phyloP scores from a whole-genome alignment of 2,888 invertebrate species.

The Erebia aethiops region DNA sequence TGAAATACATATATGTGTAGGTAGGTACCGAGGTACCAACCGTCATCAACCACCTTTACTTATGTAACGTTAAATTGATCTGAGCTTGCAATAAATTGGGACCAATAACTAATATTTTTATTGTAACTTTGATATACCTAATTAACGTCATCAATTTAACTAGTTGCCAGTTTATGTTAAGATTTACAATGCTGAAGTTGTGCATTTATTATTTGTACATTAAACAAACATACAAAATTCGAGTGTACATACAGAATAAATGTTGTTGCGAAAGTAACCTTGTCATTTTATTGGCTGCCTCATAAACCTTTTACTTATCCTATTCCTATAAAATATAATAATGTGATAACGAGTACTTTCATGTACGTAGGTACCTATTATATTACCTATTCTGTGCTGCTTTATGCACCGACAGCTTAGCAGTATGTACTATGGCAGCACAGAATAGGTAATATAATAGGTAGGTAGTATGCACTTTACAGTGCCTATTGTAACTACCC shows the following conservation, averaged over 20 bases:
- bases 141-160: constrained; percentile 25
- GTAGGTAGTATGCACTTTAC: no score
- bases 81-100: constrained; percentile 65
- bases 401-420: no score
- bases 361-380: no score
- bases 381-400: no score
- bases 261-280: constrained; percentile 65
- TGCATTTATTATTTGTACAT: constrained; percentile 82
- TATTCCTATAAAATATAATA: background rate
- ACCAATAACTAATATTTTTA: constrained; percentile 55
- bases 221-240: constrained; percentile 72
- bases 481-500: no score
- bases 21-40: constrained; percentile 8
- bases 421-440: no score
- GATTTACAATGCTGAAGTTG: constrained; percentile 81
- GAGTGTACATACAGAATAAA: constrained; percentile 81
- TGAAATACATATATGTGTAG: constrained; percentile 5
- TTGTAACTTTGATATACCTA: constrained; percentile 32
- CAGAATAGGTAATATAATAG: no score
- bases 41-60: background rate
- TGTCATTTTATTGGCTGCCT: constrained; percentile 31
- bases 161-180: constrained; percentile 37
- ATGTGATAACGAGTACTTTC: no score
- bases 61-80: constrained; percentile 22
- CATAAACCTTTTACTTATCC: background rate